phyloP scores from a whole-genome alignment of 2,113 vertebrate species.

The Azemiops feae region DNA sequence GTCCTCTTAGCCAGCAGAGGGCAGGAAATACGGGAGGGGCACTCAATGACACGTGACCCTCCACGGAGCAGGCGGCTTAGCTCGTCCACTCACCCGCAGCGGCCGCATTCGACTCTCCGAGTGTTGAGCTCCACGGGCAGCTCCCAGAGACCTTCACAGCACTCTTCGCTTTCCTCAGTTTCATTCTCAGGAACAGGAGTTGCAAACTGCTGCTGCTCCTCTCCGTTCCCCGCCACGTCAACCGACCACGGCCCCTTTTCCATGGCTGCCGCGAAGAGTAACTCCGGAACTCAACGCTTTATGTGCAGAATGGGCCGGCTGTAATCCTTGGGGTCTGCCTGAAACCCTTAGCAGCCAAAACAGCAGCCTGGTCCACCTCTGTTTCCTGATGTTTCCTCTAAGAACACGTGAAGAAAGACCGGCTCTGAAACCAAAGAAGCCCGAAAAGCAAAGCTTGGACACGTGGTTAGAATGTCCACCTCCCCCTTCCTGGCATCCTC shows the following conservation, averaged over 20 bases:
- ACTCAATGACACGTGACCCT: neutral
- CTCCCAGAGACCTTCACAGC: constrained; percentile 75
- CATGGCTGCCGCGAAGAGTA: neutral
- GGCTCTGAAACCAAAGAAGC: neutral
- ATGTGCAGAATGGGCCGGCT: neutral
- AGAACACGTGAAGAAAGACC: neutral
- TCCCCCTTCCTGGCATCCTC: accelerated
- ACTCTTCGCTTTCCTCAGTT: constrained; percentile 47
- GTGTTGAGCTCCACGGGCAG: constrained; percentile 79
- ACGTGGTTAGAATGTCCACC: neutral
- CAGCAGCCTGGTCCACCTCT: neutral
- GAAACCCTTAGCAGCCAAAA: neutral
- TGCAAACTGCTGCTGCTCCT: neutral
- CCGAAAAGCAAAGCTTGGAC: neutral
- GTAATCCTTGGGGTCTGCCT: neutral
- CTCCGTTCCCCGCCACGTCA: neutral
- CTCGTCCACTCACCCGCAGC: constrained; percentile 77
- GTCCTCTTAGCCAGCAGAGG: constrained; percentile 18
- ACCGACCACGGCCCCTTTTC: neutral
- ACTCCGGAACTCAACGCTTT: neutral
- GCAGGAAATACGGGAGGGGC: neutral
- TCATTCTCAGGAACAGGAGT: neutral
- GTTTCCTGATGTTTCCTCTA: neutral
- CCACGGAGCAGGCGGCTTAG: neutral
- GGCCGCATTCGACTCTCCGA: constrained; percentile 83